phyloP scores from a whole-genome alignment of 1,140 invertebrate species.

The Formica exsecta region DNA sequence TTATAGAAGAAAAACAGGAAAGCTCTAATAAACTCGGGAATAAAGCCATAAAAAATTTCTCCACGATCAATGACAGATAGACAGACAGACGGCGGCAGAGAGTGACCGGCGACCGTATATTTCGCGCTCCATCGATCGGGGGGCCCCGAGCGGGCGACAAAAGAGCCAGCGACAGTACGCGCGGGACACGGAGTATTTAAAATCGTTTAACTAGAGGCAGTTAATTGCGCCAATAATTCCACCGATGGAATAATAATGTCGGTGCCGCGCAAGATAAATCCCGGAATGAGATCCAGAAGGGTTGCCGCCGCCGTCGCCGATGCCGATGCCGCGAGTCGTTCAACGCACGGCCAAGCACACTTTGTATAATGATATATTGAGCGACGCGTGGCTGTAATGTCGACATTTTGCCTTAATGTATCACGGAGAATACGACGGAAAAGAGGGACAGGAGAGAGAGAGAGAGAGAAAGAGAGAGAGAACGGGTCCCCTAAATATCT shows the following conservation, averaged over 20 bases:
- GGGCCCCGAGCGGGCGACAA: conserved; percentile 33
- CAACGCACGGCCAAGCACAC: conserved; percentile 10
- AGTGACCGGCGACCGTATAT: conserved; percentile 21
- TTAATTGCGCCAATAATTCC: conserved; percentile 69
- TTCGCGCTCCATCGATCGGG: conserved; percentile 60
- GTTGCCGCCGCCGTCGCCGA: not conserved
- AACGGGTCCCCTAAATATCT: conserved; percentile 32
- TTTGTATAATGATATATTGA: conserved; percentile 51
- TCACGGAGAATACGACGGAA: conserved; percentile 14
- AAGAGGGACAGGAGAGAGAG: not conserved
- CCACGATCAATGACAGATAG: conserved; percentile 31
- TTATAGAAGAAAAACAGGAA: conserved; percentile 16
- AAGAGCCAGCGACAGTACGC: conserved; percentile 48
- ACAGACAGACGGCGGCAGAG: not conserved
- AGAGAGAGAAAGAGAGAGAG: too few species aligned
- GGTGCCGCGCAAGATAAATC: conserved; percentile 50
- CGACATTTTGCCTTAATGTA: conserved; percentile 58
- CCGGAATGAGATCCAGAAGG: conserved; percentile 13
- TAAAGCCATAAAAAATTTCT: conserved; percentile 63
- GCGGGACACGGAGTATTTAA: conserved; percentile 61
- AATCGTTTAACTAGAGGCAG: conserved; percentile 57
- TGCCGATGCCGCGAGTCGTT: not conserved
- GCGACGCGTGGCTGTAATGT: conserved; percentile 59
- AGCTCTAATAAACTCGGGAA: conserved; percentile 51
- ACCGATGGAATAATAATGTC: conserved; percentile 64